Evolutionary conservation across 2,888 invertebrate genomes (phyloP).

Genomic region (Cheilosia vernalis): DNA sequence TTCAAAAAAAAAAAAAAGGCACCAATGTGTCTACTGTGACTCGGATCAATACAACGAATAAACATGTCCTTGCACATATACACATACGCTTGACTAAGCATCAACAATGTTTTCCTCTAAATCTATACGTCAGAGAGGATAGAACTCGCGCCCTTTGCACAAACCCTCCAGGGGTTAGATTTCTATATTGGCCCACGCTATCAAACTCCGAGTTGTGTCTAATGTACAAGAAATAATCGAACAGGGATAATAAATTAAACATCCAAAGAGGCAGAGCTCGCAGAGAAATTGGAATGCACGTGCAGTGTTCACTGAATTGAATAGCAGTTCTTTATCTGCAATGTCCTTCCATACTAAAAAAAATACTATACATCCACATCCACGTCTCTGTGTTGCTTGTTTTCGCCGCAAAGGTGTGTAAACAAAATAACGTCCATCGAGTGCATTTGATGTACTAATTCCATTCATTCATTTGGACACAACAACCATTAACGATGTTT

Average conservation of each 20-base stretch:
- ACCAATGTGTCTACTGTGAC: constrained; percentile 67
- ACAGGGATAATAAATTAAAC: constrained; percentile 73
- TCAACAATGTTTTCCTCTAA: constrained; percentile 40
- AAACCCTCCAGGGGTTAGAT: constrained; percentile 58
- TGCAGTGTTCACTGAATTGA: constrained; percentile 49
- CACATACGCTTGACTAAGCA: constrained; percentile 53
- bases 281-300: constrained; percentile 39
- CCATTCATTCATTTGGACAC: constrained; percentile 45
- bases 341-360: background rate
- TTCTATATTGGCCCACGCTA: constrained; percentile 61
- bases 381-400: constrained; percentile 34
- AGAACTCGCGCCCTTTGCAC: constrained; percentile 74
- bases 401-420: constrained; percentile 67
- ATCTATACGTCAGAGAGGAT: constrained; percentile 6
- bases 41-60: constrained; percentile 33
- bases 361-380: background rate
- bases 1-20: constrained; percentile 48
- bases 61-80: constrained; percentile 41
- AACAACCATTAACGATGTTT: constrained; percentile 56
- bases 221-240: constrained; percentile 70
- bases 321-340: constrained; percentile 7
- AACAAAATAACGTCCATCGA: constrained; percentile 54
- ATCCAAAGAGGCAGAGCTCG: constrained; percentile 23
- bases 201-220: constrained; percentile 51
- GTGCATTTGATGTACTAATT: constrained; percentile 48